A percentile compares a stretch with the other conserved stretches of the same genome.
phyloP scores from a whole-genome alignment of 2,113 vertebrate species.

The Archilochus colubris region DNA sequence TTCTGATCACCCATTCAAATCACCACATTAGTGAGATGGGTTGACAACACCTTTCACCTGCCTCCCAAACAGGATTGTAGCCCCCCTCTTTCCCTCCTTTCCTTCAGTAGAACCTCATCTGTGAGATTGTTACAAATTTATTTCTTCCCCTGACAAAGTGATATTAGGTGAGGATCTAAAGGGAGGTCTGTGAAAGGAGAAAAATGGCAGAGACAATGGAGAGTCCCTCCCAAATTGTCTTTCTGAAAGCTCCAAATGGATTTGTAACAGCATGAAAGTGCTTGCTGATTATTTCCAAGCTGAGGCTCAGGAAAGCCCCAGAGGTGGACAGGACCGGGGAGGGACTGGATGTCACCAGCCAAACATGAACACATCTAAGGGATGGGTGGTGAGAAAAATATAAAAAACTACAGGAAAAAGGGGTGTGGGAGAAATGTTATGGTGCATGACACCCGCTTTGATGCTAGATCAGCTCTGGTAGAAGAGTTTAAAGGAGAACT shows the following conservation, averaged over 20 bases:
- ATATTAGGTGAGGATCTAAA: background rate
- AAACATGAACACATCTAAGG: background rate
- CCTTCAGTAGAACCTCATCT: background rate
- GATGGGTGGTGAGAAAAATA: background rate
- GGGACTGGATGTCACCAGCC: background rate
- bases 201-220: background rate
- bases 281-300: background rate
- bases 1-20: background rate
- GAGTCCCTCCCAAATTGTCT: background rate
- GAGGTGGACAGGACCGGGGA: background rate
- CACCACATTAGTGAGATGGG: background rate
- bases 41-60: background rate
- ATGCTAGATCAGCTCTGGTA: background rate
- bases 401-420: background rate
- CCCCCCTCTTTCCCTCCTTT: background rate
- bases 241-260: conserved; percentile 35
- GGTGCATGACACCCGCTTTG: background rate
- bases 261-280: conserved; percentile 18
- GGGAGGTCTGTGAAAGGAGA: background rate
- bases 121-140: background rate
- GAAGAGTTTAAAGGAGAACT: background rate
- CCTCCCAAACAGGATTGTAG: background rate
- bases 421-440: background rate
- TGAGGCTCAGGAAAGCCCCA: background rate
- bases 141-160: background rate